Base-by-base conservation (phyloP, 2,888 invertebrate species). In the Drosophila austrosaltans region DNA sequence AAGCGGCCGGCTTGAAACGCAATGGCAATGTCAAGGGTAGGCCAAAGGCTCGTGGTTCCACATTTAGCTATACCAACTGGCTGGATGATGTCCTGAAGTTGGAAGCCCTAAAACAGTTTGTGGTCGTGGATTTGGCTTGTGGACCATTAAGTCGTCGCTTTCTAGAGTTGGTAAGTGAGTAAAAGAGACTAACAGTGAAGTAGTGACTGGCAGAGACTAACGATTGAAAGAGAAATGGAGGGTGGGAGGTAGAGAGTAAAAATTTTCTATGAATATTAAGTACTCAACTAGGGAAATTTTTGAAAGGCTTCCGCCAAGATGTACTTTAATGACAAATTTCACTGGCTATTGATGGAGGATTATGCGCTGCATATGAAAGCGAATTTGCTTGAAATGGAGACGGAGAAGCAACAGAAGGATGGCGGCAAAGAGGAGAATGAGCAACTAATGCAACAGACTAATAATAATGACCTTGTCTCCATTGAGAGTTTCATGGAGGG, bases 331-430 rank as follows among this genome's bases (percentile, higher is more conserved):
- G 89, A 90, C 80, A 90, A 91, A 84, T 92, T 91, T 91, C 92
- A 92, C 85, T 92, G 92, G 92, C 87, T 92, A 85, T 83, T 92
- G 91, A 90, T 92, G 85, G 91, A 91, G 89, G 91, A 92, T 91
- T 92, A 91, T 83, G 80, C 82, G 64, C 72, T 79, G 83, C 78
- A 87, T 63, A 48, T 66, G 42, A 22, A 42, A 36, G 57, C 62
- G 48, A 62, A 69, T 57, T 58, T 25, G 3, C 10, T 10, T 25
- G 22, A 48, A 48, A 48, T 57, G 59, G 40, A 63, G 65, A 56
- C 42, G 53, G 58, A 39, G 22, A 30, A 12, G 28, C 22, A 12
- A 28, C 8, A 57, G 36, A 12, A 30, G 66, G 10, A 30, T 16
- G 16, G 0, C 30, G 3, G 30, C 10, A 10, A 32, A 8, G 8